Evolutionary conservation across 2,113 vertebrate species (phyloP).

Genomic region (Bombycilla garrulus): DNA sequence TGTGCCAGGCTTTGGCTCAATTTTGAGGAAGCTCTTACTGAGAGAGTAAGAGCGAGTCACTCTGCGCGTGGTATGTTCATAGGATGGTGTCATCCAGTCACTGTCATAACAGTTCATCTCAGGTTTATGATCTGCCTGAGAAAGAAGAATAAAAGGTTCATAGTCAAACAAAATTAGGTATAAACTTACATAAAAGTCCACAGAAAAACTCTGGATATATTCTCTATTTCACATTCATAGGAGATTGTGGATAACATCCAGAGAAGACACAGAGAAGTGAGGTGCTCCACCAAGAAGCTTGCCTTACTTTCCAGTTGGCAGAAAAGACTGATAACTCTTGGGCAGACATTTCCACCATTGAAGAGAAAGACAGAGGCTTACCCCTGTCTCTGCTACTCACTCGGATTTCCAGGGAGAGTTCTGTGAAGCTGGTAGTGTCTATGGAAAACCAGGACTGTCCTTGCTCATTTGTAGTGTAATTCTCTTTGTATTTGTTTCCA

Average conservation of each 20-base stretch:
- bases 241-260: background rate
- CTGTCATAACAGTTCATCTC: constrained; percentile 16
- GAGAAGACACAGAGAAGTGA: background rate
- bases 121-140: constrained; percentile 64
- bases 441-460: constrained; percentile 71
- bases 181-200: background rate
- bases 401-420: constrained; percentile 37
- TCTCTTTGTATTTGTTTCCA: constrained; percentile 9
- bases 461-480: constrained; percentile 66
- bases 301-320: background rate
- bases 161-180: background rate
- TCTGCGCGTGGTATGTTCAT: background rate
- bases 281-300: background rate
- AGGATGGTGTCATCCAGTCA: constrained; percentile 27
- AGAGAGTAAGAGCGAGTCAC: constrained; percentile 63
- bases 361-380: background rate
- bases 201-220: background rate
- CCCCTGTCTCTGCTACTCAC: constrained; percentile 51
- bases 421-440: constrained; percentile 26
- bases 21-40: constrained; percentile 71
- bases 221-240: background rate
- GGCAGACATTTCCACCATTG: background rate
- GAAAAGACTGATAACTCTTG: background rate
- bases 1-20: constrained; percentile 24
- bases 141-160: constrained; percentile 3